phyloP scores from a whole-genome alignment of 2,113 vertebrate genomes.

The Vimba vimba region DNA sequence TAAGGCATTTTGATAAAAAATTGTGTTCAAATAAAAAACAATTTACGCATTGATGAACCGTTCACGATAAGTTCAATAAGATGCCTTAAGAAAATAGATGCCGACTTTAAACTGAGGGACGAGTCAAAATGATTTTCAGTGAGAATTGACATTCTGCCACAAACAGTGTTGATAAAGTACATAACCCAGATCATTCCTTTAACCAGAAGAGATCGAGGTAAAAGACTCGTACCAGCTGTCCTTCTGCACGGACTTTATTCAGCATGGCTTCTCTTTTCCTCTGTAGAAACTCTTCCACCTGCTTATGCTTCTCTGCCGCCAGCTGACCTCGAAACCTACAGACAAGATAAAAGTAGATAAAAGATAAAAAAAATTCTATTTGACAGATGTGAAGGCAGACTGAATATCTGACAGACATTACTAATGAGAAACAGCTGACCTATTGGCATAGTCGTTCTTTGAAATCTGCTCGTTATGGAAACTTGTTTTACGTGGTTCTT shows the following conservation, averaged over 20 bases:
- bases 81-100: background rate
- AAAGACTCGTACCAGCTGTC: constrained; percentile 87
- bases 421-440: constrained; percentile 59
- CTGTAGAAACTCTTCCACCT: constrained; percentile 95
- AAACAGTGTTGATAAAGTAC: background rate
- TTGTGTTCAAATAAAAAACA: too few relatives aligned
- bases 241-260: constrained; percentile 96
- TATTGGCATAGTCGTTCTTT: constrained; percentile 78
- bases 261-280: constrained; percentile 92
- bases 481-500: constrained; percentile 81
- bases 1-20: background rate
- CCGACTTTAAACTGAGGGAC: background rate
- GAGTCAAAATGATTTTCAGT: background rate
- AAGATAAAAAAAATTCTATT: background rate
- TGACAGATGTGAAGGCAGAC: background rate
- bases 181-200: background rate
- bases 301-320: constrained; percentile 80
- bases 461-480: constrained; percentile 77
- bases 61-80: background rate
- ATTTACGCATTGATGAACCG: background rate
- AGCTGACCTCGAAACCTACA: constrained; percentile 83
- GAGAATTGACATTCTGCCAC: background rate
- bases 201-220: constrained; percentile 36
- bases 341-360: background rate
- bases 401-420: background rate